These are phyloP conservation scores for Enchytraeus crypticus DNA, from an alignment of 2,888 invertebrate genomes.

Conservation along the genomic window DNA sequence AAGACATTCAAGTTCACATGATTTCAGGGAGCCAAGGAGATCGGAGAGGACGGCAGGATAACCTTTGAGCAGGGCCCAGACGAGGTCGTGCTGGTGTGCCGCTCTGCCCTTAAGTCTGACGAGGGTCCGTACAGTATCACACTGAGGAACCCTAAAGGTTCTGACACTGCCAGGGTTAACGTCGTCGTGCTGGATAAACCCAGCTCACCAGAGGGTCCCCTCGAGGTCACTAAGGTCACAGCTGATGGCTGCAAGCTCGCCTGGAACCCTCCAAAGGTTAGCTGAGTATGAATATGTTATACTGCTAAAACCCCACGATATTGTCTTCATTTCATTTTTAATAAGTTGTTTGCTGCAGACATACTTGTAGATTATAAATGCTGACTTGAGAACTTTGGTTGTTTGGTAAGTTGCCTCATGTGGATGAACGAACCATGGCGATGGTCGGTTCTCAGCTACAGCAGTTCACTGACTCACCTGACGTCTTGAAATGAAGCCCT, in stretches of 20 bases:
- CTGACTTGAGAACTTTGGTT: too few species aligned
- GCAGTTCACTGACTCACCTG: too few species aligned
- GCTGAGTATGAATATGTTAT: too few species aligned
- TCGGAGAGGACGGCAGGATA: slow-evolving; percentile 66
- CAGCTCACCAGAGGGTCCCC: slow-evolving; percentile 77
- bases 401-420: too few species aligned
- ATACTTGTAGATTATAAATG: too few species aligned
- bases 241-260: slow-evolving; percentile 84
- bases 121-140: slow-evolving; percentile 86
- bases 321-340: too few species aligned
- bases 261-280: slow-evolving; percentile 51
- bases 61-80: slow-evolving; percentile 56
- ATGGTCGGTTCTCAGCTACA: too few species aligned
- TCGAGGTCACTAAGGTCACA: slow-evolving; percentile 83
- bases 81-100: slow-evolving; percentile 49
- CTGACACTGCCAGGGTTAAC: slow-evolving; percentile 82
- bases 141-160: slow-evolving; percentile 78
- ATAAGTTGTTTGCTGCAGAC: too few species aligned
- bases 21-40: slow-evolving; percentile 66
- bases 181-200: slow-evolving; percentile 63
- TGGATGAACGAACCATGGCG: too few species aligned
- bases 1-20: too few species aligned
- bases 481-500: too few species aligned
- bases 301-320: too few species aligned
- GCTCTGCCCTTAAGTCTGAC: slow-evolving; percentile 79